phyloP scores from a whole-genome alignment of 2,797 vertebrate genomes.

The Sphaeramia orbicularis region DNA sequence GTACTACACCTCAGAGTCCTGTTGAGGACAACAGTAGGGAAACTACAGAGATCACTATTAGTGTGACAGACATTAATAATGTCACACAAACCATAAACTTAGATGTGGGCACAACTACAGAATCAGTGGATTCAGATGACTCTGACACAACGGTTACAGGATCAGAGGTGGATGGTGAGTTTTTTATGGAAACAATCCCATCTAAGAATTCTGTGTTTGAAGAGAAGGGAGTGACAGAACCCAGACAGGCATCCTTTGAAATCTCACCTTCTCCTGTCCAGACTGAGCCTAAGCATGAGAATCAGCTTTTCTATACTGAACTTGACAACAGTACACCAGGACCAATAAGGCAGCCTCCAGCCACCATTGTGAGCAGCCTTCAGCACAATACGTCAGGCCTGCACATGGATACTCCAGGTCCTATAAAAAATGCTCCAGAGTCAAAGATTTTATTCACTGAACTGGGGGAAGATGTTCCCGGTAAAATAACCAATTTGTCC shows the following conservation, averaged over 20 bases:
- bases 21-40: slow-evolving; percentile 16
- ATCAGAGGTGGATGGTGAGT: slow-evolving; percentile 68
- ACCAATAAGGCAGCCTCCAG: slow-evolving; percentile 73
- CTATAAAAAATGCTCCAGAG: slow-evolving; percentile 52
- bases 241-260: slow-evolving; percentile 34
- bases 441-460: slow-evolving; percentile 27
- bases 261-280: slow-evolving; percentile 44
- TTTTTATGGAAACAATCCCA: slow-evolving; percentile 35
- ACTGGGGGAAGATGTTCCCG: slow-evolving; percentile 30
- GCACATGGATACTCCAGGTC: slow-evolving; percentile 58
- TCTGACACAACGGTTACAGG: slow-evolving; percentile 76
- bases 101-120: slow-evolving; percentile 14
- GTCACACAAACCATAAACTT: slow-evolving; percentile 62
- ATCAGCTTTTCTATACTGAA: slow-evolving; percentile 12
- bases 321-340: slow-evolving; percentile 51
- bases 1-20: slow-evolving; percentile 32
- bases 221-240: slow-evolving; percentile 44
- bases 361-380: slow-evolving; percentile 44
- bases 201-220: slow-evolving; percentile 40
- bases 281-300: slow-evolving; percentile 58
- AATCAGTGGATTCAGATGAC: slow-evolving; percentile 72
- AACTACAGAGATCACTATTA: slow-evolving; percentile 48
- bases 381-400: slow-evolving; percentile 41
- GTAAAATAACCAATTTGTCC: slow-evolving; percentile 31
- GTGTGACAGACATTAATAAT: slow-evolving; percentile 63